Evolutionary conservation across 2,888 invertebrate genomes (phyloP).

Genomic region (Sinopyrophorus schimmeli): DNA sequence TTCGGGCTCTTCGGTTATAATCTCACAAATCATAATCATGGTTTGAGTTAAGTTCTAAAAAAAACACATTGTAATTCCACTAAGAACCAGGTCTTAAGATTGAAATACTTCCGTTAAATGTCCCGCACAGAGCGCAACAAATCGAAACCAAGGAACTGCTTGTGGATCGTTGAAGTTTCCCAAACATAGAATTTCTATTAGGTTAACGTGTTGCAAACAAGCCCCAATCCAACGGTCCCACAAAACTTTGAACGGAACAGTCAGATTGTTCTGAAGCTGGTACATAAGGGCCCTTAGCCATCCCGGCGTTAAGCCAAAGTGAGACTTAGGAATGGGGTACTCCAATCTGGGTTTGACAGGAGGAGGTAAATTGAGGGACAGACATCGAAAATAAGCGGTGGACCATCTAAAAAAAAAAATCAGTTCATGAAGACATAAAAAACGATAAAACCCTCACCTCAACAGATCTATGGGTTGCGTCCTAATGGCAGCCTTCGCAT

Average conservation of each 20-base stretch:
- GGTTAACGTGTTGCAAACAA: slow-evolving; percentile 65
- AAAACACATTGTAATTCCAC: slow-evolving; percentile 5
- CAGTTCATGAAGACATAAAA: too few relatives aligned
- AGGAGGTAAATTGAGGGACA: slow-evolving; percentile 75
- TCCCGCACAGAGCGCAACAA: slow-evolving; percentile 74
- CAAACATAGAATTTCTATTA: slow-evolving; percentile 70
- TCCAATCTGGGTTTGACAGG: slow-evolving; percentile 80
- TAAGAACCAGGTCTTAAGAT: too few relatives aligned
- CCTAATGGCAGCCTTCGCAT: slow-evolving; percentile 88
- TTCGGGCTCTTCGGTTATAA: slow-evolving; percentile 80
- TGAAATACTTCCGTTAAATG: slow-evolving; percentile 67
- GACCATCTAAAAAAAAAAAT: slow-evolving; percentile 73
- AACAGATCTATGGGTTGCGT: slow-evolving; percentile 87
- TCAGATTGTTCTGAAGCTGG: slow-evolving; percentile 63
- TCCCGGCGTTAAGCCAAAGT: slow-evolving; percentile 78
- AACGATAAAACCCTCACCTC: slow-evolving; percentile 45
- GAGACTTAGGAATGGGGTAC: slow-evolving; percentile 69
- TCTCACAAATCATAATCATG: slow-evolving; percentile 79
- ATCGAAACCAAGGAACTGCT: slow-evolving; percentile 71
- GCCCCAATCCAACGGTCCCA: slow-evolving; percentile 67
- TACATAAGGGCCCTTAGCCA: slow-evolving; percentile 75
- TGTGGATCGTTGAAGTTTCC: slow-evolving; percentile 68
- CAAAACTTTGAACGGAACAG: slow-evolving; percentile 52
- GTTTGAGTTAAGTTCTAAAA: slow-evolving; percentile 72
- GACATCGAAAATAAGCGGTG: slow-evolving; percentile 76